Percentiles rank a stretch among this genome's conserved stretches.
Evolutionary conservation across 2,888 invertebrate genomes (phyloP).

Genomic region (Scotopteryx bipunctaria): DNA sequence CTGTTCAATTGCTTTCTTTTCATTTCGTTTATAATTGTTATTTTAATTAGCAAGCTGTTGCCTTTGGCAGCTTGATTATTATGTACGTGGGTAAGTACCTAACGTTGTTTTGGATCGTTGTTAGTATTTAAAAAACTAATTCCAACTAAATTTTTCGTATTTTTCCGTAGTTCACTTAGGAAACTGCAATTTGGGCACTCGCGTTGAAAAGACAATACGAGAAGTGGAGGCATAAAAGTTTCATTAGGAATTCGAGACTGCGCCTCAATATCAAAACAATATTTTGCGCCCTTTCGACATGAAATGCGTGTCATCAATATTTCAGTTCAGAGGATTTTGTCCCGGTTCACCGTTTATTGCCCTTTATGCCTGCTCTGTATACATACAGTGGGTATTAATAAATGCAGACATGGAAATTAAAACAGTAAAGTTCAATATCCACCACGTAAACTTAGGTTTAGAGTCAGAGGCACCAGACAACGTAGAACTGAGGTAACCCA

Average conservation of each 20-base stretch:
- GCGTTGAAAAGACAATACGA: conserved; percentile 5
- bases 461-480: background rate
- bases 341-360: conserved; percentile 33
- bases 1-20: conserved; percentile 33
- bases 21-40: conserved; percentile 28
- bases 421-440: no score
- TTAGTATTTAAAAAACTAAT: conserved; percentile 5
- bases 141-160: background rate
- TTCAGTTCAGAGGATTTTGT: conserved; percentile 28
- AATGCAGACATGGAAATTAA: conserved; percentile 21
- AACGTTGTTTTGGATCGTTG: conserved; percentile 3
- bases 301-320: conserved; percentile 35
- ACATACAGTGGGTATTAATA: conserved; percentile 38
- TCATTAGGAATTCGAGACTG: conserved; percentile 23
- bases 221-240: conserved; percentile 13
- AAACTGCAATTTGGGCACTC: conserved; percentile 11
- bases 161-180: conserved; percentile 4
- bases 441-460: no score
- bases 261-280: conserved; percentile 27
- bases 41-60: conserved; percentile 30
- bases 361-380: conserved; percentile 30
- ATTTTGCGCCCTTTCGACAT: conserved; percentile 12
- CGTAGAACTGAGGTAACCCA: no score
- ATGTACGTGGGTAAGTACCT: background rate
- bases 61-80: conserved; percentile 10